A percentile compares a stretch with the other conserved stretches of the same genome.
These are phyloP conservation scores for Apotomis turbidana DNA, from an alignment of 2,888 invertebrate species.

Conservation along the genomic window DNA sequence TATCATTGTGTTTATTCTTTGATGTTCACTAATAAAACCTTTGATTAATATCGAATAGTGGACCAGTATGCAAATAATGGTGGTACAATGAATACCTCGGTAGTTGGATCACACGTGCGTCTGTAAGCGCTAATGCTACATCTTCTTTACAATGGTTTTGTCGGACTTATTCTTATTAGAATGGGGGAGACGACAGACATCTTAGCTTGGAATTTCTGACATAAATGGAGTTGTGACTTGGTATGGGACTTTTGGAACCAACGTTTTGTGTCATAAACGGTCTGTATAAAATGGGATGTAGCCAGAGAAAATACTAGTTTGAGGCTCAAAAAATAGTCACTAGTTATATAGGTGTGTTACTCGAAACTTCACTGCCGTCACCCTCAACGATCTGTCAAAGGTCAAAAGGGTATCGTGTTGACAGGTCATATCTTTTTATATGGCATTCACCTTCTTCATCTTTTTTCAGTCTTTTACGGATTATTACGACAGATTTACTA, in stretches of 20 bases:
- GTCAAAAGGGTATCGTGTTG: no score
- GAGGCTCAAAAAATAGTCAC: no score
- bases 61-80: slow-evolving; percentile 83
- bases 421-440: no score
- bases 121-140: slow-evolving; percentile 69
- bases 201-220: slow-evolving; percentile 51
- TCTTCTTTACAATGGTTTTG: slow-evolving; percentile 72
- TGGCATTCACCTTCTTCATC: no score
- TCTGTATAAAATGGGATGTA: no score
- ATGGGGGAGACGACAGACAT: slow-evolving; percentile 43
- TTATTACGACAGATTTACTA: no score
- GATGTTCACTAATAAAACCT: slow-evolving; percentile 84
- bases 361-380: no score
- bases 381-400: no score
- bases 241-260: background rate
- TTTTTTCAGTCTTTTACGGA: no score
- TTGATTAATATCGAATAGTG: slow-evolving; percentile 84
- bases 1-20: slow-evolving; percentile 82
- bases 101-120: slow-evolving; percentile 80
- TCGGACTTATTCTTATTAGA: slow-evolving; percentile 61
- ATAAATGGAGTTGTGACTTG: slow-evolving; percentile 21
- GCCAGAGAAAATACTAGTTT: no score
- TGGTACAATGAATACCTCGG: slow-evolving; percentile 70
- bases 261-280: background rate
- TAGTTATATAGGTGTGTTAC: no score